Evolutionary conservation across 2,113 vertebrate genomes (phyloP).

Genomic region (Ailurus styani): DNA sequence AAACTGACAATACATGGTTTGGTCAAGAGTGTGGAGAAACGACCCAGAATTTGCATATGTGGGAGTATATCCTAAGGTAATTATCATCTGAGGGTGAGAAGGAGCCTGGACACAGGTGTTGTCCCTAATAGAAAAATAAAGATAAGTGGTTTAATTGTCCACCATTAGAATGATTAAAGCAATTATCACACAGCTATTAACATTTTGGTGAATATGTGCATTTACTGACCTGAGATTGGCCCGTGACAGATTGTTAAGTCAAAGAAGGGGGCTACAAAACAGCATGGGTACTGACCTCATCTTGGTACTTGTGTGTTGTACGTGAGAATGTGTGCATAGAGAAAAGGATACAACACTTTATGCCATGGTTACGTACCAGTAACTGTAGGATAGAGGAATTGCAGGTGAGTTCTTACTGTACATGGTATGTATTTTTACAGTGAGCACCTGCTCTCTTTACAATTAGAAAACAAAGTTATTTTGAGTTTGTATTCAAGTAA

Average conservation of each 20-base stretch:
- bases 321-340: not conserved
- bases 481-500: not conserved
- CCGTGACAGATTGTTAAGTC: not conserved
- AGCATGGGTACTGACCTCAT: rapidly evolving
- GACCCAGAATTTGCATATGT: not conserved
- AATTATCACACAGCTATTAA: not conserved
- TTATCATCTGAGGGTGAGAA: not conserved
- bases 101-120: not conserved
- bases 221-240: not conserved
- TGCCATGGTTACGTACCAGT: not conserved
- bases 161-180: not conserved
- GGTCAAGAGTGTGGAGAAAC: not conserved
- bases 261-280: not conserved
- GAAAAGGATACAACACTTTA: not conserved
- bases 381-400: not conserved
- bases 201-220: not conserved
- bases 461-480: not conserved
- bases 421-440: not conserved
- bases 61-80: not conserved
- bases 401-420: not conserved
- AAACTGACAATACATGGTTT: not conserved
- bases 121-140: not conserved
- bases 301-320: too few species aligned
- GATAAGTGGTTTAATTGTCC: not conserved
- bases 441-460: not conserved